Evolutionary conservation across 2,113 vertebrate genomes (phyloP), one percentile per base, ranked within the genome.

Genomic region (Bombycilla garrulus): DNA sequence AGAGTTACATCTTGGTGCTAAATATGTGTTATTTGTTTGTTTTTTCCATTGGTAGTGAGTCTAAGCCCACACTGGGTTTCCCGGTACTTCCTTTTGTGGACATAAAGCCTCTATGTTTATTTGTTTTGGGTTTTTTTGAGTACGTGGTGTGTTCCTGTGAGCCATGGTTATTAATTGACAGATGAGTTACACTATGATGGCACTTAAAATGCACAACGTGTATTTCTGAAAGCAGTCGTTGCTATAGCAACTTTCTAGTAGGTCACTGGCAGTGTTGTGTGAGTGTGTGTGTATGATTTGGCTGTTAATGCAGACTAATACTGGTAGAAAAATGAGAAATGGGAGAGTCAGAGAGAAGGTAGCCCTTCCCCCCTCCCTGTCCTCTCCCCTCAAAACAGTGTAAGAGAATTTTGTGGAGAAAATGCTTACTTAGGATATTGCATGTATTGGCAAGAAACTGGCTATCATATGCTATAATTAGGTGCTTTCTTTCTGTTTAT

Each of bases 181-280:
- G 97, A 98, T 97, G 97, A 98, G 96, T 96, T 98, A 97, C 97
- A 93, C 97, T 96, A 57, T 96, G 91, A 98, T 98, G 98, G 98
- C 98, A 98, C 98, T 99, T 99, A 99, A 99, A 98, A 99, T 99
- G 98, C 98, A 98, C 98, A 98, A 98, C 98, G 97, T 98, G 98
- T 98, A 98, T 98, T 98, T 97, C 98, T 97, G 98, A 98, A 98
- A 98, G 98, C 98, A 98, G 98, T 97, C 95, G 98, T 99, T 98
- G 98, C 98, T 98, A 99, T 98, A 98, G 98, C 96, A 98, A 99
- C 98, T 97, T 98, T 97, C 96, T 97, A 98, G 97, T 98, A 97
- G 98, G 98, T 99, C 98, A 99, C 98, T 98, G 97, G 97, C 98
- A 97, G 96, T 95, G 97, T 97, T 98, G 97, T 97, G 97, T 87